Percentiles rank a stretch among this genome's conserved stretches.
Conservation (phyloP, 2,797 vertebrate genomes). For the Etheostoma perlongum region DNA sequence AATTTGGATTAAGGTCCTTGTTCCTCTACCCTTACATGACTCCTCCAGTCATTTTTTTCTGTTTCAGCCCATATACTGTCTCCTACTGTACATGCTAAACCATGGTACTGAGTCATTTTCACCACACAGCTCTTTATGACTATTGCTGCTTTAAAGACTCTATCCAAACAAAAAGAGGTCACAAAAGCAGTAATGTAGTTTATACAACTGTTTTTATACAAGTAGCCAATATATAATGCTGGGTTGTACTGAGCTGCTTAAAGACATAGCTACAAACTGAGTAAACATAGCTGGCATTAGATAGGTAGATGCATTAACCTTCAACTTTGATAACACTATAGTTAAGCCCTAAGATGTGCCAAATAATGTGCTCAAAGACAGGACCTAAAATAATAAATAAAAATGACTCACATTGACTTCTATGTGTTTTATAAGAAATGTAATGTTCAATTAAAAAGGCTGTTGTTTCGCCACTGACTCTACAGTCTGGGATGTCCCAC, state of each 20-base stretch:
- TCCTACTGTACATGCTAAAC: background rate
- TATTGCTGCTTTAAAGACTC: background rate
- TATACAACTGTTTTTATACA: conserved; percentile 3
- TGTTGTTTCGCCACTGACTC: background rate
- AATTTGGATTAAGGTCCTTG: conserved; percentile 35
- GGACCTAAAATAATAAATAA: background rate
- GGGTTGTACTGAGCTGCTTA: no score
- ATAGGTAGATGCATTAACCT: no score
- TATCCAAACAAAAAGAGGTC: conserved; percentile 2
- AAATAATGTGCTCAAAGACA: background rate
- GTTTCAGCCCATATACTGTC: conserved; percentile 2
- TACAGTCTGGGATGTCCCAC: background rate
- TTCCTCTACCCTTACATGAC: conserved; percentile 21
- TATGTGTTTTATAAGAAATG: background rate
- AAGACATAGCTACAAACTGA: no score
- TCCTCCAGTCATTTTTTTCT: background rate
- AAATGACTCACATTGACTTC: background rate
- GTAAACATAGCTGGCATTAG: no score
- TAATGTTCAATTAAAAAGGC: background rate
- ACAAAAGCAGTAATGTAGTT: background rate
- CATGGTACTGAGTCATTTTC: conserved; percentile 1
- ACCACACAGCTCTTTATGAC: conserved; percentile 4
- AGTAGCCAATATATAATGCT: no score
- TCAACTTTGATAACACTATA: background rate
- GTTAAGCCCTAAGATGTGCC: background rate